Conservation (phyloP, 1,140 invertebrate genomes). For the Arctopsyche grandis region DNA sequence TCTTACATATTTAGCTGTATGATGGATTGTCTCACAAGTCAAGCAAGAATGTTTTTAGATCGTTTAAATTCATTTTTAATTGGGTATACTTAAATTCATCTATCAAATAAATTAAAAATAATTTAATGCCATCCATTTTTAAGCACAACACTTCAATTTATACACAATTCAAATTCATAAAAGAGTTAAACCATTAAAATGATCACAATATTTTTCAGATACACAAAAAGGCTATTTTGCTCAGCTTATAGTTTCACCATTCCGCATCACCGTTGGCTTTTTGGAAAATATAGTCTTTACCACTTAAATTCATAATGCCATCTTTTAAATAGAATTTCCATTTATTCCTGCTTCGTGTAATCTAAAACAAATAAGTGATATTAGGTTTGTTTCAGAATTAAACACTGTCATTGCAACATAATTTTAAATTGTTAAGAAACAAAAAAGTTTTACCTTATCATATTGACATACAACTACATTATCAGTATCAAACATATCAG, state of each 20-base stretch:
- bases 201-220: slow-evolving; percentile 25
- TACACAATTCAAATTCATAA: background rate
- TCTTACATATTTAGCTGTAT: background rate
- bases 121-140: background rate
- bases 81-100: background rate
- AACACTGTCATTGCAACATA: too few species aligned
- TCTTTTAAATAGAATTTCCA: slow-evolving; percentile 99
- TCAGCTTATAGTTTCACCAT: slow-evolving; percentile 74
- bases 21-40: background rate
- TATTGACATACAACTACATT: slow-evolving; percentile 99
- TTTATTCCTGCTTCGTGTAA: slow-evolving; percentile 95
- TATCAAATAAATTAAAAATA: background rate
- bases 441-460: slow-evolving; percentile 81
- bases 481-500: slow-evolving; percentile 96
- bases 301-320: slow-evolving; percentile 98
- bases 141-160: background rate
- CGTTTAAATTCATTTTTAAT: background rate
- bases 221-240: background rate
- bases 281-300: slow-evolving; percentile 99
- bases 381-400: background rate
- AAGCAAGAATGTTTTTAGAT: background rate
- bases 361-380: slow-evolving; percentile 70
- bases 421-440: background rate
- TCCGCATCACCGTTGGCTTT: slow-evolving; percentile 99
- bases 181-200: background rate